Evolutionary conservation across 1,140 invertebrate genomes (phyloP), one percentile per base, ranked within the genome.

Genomic region (Radopholus similis): DNA sequence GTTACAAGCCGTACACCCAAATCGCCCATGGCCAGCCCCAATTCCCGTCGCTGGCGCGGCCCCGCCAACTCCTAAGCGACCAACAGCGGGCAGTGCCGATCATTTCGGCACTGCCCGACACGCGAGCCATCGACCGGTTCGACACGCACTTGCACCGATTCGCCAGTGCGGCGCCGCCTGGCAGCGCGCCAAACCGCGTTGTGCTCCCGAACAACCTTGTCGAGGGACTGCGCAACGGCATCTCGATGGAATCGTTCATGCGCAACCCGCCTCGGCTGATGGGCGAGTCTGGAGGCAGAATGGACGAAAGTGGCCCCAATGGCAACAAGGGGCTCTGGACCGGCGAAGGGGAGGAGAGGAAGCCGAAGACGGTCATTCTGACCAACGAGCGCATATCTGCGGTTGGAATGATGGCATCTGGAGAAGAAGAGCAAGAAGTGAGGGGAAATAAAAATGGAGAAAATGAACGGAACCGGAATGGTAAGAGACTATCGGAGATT

Each of bases 61-160:
- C n/a, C n/a, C n/a, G n/a, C n/a, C n/a, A n/a, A n/a, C n/a, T n/a
- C n/a, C n/a, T n/a, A n/a, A n/a, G n/a, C n/a, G n/a, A n/a, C n/a
- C n/a, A n/a, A n/a, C n/a, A n/a, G n/a, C n/a, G n/a, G n/a, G n/a
- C n/a, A n/a, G n/a, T n/a, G n/a, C 38, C 49, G 15, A 32, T 49
- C 32, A 21, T 62, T 26, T 18, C 38, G n/a, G 26, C 47, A 35
- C 26, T 62, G 54, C 40, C 23, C 32, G 26, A 34, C 21, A 21
- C 18, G 34, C 28, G 53, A 0, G 30, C 66, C 35, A n/a, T 68
- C n/a, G 8, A 37, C 51, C 66, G 28, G 13, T 68, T 32, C 32
- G 66, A 70, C 6, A 68, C 66, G 1, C 47, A 42, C 30, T 38
- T 68, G 34, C 21, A 62, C 26, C 66, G 66, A 11, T 68, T 70